Conservation (phyloP, 2,888 invertebrate genomes). For the Octonoba sinensis region DNA sequence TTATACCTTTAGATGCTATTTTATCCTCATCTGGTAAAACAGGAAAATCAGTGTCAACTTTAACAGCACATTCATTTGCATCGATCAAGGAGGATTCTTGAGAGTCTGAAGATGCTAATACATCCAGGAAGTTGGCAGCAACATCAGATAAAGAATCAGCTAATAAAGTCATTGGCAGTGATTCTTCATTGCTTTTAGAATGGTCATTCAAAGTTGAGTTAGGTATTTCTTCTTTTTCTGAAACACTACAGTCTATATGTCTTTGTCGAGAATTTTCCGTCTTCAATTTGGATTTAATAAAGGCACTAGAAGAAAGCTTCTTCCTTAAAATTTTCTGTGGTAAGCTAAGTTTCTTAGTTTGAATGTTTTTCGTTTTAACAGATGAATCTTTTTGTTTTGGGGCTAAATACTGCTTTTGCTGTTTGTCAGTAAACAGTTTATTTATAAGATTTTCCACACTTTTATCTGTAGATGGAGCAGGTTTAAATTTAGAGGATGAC, state of each 20-base stretch:
- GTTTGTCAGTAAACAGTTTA: slow-evolving; percentile 25
- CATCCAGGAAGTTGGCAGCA: background rate
- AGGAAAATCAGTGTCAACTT: background rate
- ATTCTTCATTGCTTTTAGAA: background rate
- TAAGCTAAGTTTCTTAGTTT: slow-evolving; percentile 1
- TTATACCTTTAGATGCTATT: no score
- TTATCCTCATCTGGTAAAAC: background rate
- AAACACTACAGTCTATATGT: no score
- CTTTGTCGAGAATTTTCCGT: no score
- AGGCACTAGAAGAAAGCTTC: no score
- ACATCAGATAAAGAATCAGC: slow-evolving; percentile 6
- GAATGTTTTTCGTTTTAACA: background rate
- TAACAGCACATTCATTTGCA: background rate
- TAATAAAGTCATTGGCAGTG: slow-evolving; percentile 3
- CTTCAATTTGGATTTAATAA: no score
- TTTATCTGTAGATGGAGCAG: slow-evolving; percentile 3
- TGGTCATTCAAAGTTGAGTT: no score
- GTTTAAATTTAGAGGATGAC: no score
- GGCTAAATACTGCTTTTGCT: slow-evolving; percentile 7
- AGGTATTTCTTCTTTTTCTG: no score
- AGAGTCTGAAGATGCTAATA: background rate
- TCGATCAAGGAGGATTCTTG: background rate
- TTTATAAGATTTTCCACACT: slow-evolving; percentile 4
- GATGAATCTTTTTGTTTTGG: background rate
- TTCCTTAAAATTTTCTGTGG: no score